phyloP scores from a whole-genome alignment of 2,113 vertebrate species.

The Ctenodactylus gundi region DNA sequence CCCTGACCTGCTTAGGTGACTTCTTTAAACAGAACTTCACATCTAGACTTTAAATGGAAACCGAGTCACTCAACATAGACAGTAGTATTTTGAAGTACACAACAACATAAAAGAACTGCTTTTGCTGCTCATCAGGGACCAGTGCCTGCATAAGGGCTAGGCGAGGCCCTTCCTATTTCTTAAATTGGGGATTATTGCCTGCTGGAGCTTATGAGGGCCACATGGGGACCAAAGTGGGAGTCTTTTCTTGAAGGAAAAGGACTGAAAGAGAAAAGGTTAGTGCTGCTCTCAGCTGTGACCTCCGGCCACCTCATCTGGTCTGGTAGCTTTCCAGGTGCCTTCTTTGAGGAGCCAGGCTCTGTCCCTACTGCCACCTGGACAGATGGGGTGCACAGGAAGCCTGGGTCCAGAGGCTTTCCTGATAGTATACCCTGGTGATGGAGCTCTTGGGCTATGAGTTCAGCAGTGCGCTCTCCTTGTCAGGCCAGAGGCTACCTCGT shows the following conservation, averaged over 20 bases:
- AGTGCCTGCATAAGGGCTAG: background rate
- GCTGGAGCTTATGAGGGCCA: background rate
- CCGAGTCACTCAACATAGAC: background rate
- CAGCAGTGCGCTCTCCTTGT: background rate
- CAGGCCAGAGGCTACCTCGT: background rate
- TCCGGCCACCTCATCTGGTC: background rate
- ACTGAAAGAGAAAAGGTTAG: background rate
- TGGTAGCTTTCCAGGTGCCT: background rate
- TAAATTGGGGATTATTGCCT: background rate
- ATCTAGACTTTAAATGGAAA: background rate
- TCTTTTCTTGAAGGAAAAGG: slow-evolving; percentile 49
- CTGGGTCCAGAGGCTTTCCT: background rate
- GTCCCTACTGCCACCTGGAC: background rate
- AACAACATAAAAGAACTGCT: background rate
- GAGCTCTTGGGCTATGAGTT: background rate
- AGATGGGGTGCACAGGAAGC: background rate
- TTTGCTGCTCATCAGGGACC: background rate
- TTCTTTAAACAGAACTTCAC: background rate
- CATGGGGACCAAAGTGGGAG: background rate
- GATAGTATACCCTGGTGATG: background rate
- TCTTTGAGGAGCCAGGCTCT: background rate
- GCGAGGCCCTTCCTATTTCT: background rate
- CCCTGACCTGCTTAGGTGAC: no score
- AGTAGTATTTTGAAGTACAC: background rate
- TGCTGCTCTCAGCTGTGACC: background rate